These are phyloP conservation scores for Cebus imitator DNA, from an alignment of 2,113 vertebrate species.

Conservation along the genomic window DNA sequence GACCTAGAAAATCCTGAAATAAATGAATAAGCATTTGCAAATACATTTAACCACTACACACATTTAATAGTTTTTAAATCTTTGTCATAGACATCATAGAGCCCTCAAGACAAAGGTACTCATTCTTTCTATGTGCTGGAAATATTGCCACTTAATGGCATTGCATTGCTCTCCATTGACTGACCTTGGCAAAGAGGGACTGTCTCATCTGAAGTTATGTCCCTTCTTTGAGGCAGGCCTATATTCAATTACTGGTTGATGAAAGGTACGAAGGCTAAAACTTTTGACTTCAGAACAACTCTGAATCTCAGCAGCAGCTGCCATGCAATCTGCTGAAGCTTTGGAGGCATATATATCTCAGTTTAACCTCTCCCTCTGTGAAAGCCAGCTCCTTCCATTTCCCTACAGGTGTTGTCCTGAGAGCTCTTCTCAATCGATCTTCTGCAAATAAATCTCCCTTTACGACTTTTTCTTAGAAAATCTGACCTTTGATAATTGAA, in stretches of 20 bases:
- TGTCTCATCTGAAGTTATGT: background rate
- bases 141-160: background rate
- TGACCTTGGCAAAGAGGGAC: background rate
- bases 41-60: background rate
- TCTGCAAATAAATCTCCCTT: background rate
- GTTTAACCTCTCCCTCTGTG: background rate
- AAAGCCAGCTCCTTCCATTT: background rate
- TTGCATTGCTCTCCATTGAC: background rate
- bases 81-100: background rate
- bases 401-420: background rate
- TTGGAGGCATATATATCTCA: background rate
- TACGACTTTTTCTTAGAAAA: background rate
- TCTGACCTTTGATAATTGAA: background rate
- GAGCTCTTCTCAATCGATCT: background rate
- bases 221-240: accelerated
- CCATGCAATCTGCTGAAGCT: background rate
- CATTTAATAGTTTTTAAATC: background rate
- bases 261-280: background rate
- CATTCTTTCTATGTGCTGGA: background rate
- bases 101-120: background rate
- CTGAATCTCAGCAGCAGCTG: background rate
- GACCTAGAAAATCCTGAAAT: background rate
- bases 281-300: background rate
- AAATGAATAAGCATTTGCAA: background rate
- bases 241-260: background rate